Evolutionary conservation across 2,113 vertebrate genomes (phyloP).

Genomic region (Laticauda colubrina): DNA sequence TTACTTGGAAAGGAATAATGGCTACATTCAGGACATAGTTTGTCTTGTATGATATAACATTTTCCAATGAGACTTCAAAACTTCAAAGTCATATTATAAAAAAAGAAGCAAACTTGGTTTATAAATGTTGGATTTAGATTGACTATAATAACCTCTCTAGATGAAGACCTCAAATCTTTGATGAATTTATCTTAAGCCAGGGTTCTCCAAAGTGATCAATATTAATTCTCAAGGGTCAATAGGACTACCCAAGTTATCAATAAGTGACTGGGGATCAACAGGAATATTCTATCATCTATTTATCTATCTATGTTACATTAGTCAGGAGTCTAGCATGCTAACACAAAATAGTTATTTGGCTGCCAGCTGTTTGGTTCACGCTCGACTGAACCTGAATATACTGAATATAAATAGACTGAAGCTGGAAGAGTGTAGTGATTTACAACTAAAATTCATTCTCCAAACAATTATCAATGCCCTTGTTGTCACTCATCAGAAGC

Average conservation of each 20-base stretch:
- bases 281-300: not conserved
- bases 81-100: constrained; percentile 49
- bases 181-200: not conserved
- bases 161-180: not conserved
- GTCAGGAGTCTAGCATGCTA: not conserved
- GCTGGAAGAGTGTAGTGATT: not conserved
- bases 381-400: not conserved
- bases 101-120: constrained; percentile 30
- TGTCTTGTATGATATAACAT: constrained; percentile 37
- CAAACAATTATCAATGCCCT: not conserved
- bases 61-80: constrained; percentile 53
- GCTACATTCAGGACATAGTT: constrained; percentile 56
- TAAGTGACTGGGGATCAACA: not conserved
- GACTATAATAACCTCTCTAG: constrained; percentile 37
- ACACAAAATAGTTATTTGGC: not conserved
- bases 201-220: not conserved
- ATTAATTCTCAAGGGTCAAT: not conserved
- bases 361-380: not conserved
- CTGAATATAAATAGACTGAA: not conserved
- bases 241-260: not conserved
- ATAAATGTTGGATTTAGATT: constrained; percentile 25
- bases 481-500: not conserved
- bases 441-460: not conserved
- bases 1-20: constrained; percentile 48
- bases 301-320: not conserved